Conservation (phyloP, 2,113 vertebrate genomes). For the Aleadryas rufinucha region DNA sequence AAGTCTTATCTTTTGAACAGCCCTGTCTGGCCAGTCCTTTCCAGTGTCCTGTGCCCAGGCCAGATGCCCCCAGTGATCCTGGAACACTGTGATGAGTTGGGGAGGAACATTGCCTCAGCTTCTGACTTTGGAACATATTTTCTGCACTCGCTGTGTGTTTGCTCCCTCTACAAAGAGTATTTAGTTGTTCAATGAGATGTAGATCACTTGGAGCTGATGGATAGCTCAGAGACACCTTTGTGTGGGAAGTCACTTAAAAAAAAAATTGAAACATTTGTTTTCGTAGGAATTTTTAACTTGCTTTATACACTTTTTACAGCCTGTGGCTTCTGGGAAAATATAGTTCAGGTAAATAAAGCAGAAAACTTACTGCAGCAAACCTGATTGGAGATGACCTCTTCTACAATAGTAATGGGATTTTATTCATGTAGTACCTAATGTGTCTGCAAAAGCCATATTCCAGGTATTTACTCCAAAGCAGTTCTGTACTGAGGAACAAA, state of each 20-base stretch:
- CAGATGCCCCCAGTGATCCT: background rate
- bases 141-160: background rate
- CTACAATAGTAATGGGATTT: background rate
- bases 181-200: background rate
- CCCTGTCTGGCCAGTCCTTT: background rate
- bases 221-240: background rate
- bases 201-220: background rate
- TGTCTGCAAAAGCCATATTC: background rate
- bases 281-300: background rate
- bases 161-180: background rate
- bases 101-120: background rate
- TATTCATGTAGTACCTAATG: background rate
- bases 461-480: background rate
- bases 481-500: background rate
- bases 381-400: background rate
- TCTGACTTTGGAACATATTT: background rate
- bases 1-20: background rate
- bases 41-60: background rate
- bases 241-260: background rate
- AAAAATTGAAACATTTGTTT: background rate
- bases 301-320: background rate
- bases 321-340: background rate
- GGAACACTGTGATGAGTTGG: accelerated
- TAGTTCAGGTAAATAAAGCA: background rate
- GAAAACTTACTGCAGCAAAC: background rate